Conservation (phyloP, 1,140 invertebrate species). For the Lutraria rhynchaena region DNA sequence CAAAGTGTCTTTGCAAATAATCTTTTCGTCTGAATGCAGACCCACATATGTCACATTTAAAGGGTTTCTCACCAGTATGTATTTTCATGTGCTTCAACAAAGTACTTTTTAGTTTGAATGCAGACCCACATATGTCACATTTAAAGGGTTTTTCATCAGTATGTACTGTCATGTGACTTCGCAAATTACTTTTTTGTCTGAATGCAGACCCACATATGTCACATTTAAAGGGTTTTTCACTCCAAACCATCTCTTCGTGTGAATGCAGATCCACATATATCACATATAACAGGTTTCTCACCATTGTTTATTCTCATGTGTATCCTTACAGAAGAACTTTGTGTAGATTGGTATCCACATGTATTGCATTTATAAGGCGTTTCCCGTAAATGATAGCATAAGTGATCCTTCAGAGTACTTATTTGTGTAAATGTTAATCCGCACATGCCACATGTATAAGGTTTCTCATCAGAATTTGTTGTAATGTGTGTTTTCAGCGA, state of each 20-base stretch:
- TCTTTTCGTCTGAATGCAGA: too few relatives aligned
- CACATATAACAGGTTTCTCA: slow-evolving; percentile 19
- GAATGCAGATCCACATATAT: background rate
- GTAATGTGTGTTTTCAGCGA: slow-evolving; percentile 24
- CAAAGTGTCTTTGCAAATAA: too few relatives aligned
- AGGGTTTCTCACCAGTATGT: too few relatives aligned
- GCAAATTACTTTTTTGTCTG: background rate
- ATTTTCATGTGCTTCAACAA: too few relatives aligned
- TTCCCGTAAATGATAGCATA: slow-evolving; percentile 15
- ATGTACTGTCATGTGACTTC: slow-evolving; percentile 17
- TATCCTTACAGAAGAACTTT: background rate
- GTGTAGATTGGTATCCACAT: slow-evolving; percentile 6
- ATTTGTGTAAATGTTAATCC: too few relatives aligned
- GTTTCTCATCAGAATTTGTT: slow-evolving; percentile 21
- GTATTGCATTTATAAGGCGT: background rate
- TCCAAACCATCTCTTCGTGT: background rate
- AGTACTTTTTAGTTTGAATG: too few relatives aligned
- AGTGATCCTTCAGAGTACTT: slow-evolving; percentile 20
- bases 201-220: background rate
- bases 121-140: too few relatives aligned
- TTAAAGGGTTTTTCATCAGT: too few relatives aligned
- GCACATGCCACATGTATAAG: background rate
- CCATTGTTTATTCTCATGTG: slow-evolving; percentile 37
- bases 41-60: too few relatives aligned
- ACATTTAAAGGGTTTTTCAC: slow-evolving; percentile 25